Evolutionary conservation across 2,113 vertebrate species (phyloP).

Genomic region (Numida meleagris): DNA sequence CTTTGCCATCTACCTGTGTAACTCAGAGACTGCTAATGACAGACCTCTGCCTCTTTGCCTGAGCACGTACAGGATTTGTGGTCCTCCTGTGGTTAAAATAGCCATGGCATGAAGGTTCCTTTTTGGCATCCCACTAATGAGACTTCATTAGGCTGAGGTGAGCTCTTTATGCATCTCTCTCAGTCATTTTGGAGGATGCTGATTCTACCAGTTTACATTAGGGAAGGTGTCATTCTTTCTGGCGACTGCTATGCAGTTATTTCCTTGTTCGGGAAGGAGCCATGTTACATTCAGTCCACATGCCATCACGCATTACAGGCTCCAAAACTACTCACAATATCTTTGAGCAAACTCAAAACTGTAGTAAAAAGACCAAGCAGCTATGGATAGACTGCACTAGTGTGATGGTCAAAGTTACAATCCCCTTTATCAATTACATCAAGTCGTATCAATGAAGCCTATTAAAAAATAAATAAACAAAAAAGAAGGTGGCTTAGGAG

Average conservation of each 20-base stretch:
- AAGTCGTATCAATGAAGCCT: not conserved
- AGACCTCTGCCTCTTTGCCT: not conserved
- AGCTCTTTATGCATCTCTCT: not conserved
- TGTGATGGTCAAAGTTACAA: not conserved
- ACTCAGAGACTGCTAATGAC: not conserved
- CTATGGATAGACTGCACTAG: not conserved
- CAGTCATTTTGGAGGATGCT: not conserved
- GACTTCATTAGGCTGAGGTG: not conserved
- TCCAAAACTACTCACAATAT: not conserved
- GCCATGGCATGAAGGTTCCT: not conserved
- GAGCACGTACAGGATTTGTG: not conserved
- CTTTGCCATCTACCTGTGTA: not conserved
- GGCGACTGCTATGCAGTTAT: not conserved
- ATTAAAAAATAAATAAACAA: not conserved
- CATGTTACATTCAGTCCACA: not conserved
- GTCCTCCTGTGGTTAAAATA: not conserved
- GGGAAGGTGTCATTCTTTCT: not conserved
- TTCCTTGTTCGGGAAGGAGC: not conserved
- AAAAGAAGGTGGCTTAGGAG: not conserved
- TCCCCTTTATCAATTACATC: not conserved
- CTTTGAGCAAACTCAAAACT: not conserved
- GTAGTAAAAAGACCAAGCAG: not conserved
- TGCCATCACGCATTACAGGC: rapidly evolving
- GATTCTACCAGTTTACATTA: not conserved
- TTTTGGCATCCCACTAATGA: not conserved